phyloP scores from a whole-genome alignment of 2,888 invertebrate genomes.

The Gymnocheta viridis region DNA sequence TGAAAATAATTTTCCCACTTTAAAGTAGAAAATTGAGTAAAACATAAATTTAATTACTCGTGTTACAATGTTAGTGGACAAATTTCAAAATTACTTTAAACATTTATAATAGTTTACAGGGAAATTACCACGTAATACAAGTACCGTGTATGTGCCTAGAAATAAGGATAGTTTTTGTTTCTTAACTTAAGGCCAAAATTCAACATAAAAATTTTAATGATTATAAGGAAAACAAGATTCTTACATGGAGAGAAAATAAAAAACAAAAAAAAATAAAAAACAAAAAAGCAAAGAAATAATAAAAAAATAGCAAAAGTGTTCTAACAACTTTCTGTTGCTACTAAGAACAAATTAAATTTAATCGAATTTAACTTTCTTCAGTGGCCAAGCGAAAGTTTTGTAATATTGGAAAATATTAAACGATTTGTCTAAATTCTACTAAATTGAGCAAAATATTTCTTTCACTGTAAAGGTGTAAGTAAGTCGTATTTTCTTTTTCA shows the following conservation, averaged over 20 bases:
- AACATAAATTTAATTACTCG: conserved; percentile 8
- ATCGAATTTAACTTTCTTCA: neutral
- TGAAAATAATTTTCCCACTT: conserved; percentile 1
- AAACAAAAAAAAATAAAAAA: neutral
- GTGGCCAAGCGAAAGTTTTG: neutral
- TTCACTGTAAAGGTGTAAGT: conserved; percentile 6
- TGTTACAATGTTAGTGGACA: conserved; percentile 38
- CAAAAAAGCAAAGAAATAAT: neutral
- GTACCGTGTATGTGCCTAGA: conserved; percentile 31
- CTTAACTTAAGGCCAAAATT: conserved; percentile 27
- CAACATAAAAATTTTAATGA: neutral
- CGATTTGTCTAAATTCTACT: neutral
- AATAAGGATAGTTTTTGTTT: neutral
- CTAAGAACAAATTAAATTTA: neutral
- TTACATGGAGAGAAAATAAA: neutral
- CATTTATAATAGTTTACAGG: conserved; percentile 52
- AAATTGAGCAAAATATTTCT: conserved; percentile 8
- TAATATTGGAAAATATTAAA: neutral
- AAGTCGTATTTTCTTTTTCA: neutral
- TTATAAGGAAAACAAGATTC: neutral
- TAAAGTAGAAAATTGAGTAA: neutral
- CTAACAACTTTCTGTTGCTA: neutral
- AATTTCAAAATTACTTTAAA: conserved; percentile 54
- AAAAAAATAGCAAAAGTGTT: neutral
- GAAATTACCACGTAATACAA: conserved; percentile 68